Conservation (phyloP, 1,140 invertebrate species). For the Drosophila chauvacae region DNA sequence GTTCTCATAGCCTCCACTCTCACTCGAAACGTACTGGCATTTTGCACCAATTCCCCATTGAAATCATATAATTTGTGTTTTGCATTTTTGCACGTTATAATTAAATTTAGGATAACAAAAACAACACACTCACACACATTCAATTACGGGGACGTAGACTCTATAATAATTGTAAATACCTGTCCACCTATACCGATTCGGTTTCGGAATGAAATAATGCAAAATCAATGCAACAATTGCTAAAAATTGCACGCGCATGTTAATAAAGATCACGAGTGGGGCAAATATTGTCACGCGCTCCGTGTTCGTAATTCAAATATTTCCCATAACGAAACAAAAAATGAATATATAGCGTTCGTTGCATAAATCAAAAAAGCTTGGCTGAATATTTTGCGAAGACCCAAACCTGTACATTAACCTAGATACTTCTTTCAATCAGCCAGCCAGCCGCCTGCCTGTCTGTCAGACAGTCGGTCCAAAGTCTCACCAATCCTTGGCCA, state of each 20-base stretch:
- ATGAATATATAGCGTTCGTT: conserved; percentile 2
- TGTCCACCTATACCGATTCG: background rate
- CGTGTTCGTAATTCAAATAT: conserved; percentile 13
- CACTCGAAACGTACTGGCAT: conserved; percentile 21
- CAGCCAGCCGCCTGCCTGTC: background rate
- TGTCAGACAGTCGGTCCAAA: conserved; percentile 13
- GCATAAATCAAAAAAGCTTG: conserved; percentile 23
- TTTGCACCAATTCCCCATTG: conserved; percentile 62
- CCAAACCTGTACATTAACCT: conserved; percentile 37
- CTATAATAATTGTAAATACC: conserved; percentile 20
- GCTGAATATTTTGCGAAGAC: conserved; percentile 29
- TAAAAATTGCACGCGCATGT: conserved; percentile 38
- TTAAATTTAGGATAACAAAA: conserved; percentile 48
- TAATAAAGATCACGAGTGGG: conserved; percentile 31
- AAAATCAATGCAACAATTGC: conserved; percentile 43
- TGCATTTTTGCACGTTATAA: conserved; percentile 76
- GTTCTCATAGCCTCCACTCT: conserved; percentile 52
- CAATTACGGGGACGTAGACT: conserved; percentile 46
- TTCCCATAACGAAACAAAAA: background rate
- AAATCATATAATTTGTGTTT: conserved; percentile 52
- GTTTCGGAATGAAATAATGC: conserved; percentile 22
- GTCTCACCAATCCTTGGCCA: conserved; percentile 9
- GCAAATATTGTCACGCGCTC: conserved; percentile 7
- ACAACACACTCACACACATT: background rate
- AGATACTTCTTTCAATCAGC: conserved; percentile 24